Evolutionary conservation across 1,140 invertebrate genomes (phyloP).

Genomic region (Hyles vespertilio): DNA sequence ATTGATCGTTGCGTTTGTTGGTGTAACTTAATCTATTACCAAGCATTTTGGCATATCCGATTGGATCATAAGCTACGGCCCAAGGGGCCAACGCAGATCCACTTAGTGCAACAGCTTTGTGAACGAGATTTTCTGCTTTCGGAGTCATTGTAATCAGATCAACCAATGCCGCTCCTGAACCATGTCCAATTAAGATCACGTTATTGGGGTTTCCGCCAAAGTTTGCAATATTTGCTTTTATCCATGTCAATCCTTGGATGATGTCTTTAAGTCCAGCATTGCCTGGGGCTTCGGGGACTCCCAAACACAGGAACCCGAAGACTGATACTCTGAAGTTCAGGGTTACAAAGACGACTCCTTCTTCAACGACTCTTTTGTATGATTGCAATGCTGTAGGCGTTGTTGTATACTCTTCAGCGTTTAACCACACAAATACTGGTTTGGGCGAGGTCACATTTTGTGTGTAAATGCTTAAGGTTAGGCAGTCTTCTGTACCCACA

Average conservation of each 20-base stretch:
- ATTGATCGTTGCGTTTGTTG: constrained; percentile 27
- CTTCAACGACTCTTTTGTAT: constrained; percentile 37
- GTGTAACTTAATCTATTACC: constrained; percentile 44
- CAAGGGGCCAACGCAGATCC: constrained; percentile 81
- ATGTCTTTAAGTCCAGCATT: constrained; percentile 82
- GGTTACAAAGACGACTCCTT: constrained; percentile 46
- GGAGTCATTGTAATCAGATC: constrained; percentile 80
- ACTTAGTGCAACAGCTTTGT: constrained; percentile 77
- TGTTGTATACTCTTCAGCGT: constrained; percentile 49
- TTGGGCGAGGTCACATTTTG: constrained; percentile 39
- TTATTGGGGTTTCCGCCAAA: constrained; percentile 82
- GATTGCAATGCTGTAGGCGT: constrained; percentile 25
- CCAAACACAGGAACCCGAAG: constrained; percentile 80
- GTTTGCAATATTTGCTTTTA: constrained; percentile 77
- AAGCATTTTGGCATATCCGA: constrained; percentile 54
- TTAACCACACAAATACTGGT: constrained; percentile 57
- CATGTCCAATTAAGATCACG: constrained; percentile 79
- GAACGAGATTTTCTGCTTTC: constrained; percentile 74
- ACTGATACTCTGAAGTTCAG: constrained; percentile 58
- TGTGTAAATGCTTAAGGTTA: constrained; percentile 50
- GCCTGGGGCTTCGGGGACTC: constrained; percentile 74
- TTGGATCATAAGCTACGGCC: constrained; percentile 78
- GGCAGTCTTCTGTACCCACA: constrained; percentile 55
- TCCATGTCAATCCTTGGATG: constrained; percentile 79
- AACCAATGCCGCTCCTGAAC: constrained; percentile 78